Percentiles rank a stretch among this genome's conserved stretches.
phyloP scores from a whole-genome alignment of 1,140 invertebrate genomes.

The Drosophila equinoxialis region DNA sequence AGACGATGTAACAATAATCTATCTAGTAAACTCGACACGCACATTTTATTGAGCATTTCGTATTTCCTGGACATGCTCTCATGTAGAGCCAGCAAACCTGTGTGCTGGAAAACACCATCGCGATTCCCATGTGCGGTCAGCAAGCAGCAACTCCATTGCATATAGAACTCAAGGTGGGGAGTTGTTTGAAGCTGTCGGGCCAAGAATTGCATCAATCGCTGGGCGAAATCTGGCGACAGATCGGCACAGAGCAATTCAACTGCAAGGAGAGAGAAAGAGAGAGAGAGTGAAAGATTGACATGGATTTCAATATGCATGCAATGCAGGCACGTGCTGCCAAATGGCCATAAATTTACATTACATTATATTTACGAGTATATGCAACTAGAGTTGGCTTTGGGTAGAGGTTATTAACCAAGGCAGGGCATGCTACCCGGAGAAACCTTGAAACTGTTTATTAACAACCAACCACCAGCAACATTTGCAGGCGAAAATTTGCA shows the following conservation, averaged over 20 bases:
- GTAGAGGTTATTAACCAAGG: slow-evolving; percentile 64
- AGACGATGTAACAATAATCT: neutral
- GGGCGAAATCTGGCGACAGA: slow-evolving; percentile 90
- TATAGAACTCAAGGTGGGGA: slow-evolving; percentile 94
- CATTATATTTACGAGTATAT: slow-evolving; percentile 18
- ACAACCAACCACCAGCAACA: slow-evolving; percentile 51
- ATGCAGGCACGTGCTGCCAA: slow-evolving; percentile 55
- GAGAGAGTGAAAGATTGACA: slow-evolving; percentile 29
- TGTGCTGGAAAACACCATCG: slow-evolving; percentile 84
- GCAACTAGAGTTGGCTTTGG: slow-evolving; percentile 17
- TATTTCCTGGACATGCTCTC: slow-evolving; percentile 92
- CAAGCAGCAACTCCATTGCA: slow-evolving; percentile 90
- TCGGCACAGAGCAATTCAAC: slow-evolving; percentile 89
- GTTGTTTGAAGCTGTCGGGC: slow-evolving; percentile 89
- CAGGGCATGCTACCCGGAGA: slow-evolving; percentile 31
- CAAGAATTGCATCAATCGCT: slow-evolving; percentile 89
- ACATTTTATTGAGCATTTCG: slow-evolving; percentile 93
- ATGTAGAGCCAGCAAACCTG: slow-evolving; percentile 89
- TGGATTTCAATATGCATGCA: slow-evolving; percentile 35
- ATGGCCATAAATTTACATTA: slow-evolving; percentile 42
- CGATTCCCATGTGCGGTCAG: slow-evolving; percentile 86
- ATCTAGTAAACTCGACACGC: slow-evolving; percentile 83
- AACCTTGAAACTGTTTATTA: slow-evolving; percentile 80
- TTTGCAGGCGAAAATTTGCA: slow-evolving; percentile 64
- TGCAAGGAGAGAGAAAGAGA: slow-evolving; percentile 84